phyloP scores from a whole-genome alignment of 1,140 invertebrate genomes.

The Temnothorax curvispinosus region DNA sequence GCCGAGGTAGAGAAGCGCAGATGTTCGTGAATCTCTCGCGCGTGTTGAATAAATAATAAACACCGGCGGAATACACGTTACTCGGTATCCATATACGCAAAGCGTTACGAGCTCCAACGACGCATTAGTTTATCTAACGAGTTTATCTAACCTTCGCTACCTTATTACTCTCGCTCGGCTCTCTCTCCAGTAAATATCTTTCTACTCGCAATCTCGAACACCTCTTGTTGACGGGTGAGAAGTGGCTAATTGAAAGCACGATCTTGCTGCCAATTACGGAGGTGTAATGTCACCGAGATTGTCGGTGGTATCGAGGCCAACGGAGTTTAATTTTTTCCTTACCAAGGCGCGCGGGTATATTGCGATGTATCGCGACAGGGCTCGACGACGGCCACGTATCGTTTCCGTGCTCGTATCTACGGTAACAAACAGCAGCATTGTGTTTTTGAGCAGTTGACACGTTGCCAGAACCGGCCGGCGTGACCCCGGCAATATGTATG shows the following conservation, averaged over 20 bases:
- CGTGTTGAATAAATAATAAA: conserved; percentile 39
- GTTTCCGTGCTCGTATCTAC: not conserved
- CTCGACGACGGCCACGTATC: not conserved
- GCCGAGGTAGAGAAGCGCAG: conserved; percentile 1
- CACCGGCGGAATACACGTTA: not conserved
- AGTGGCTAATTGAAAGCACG: not conserved
- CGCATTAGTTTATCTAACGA: not conserved
- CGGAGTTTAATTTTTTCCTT: conserved; percentile 33
- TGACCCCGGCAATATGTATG: conserved; percentile 23
- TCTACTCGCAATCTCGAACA: not conserved
- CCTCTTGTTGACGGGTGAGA: not conserved
- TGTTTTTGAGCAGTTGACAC: conserved; percentile 68
- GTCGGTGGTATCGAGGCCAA: conserved; percentile 8
- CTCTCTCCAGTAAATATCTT: too few relatives aligned
- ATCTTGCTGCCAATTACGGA: not conserved
- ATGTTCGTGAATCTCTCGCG: conserved; percentile 19
- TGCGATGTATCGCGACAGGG: not conserved
- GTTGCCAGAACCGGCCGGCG: conserved; percentile 35
- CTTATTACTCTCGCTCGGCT: not conserved
- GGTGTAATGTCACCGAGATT: not conserved
- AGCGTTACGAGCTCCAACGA: not conserved
- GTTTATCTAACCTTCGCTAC: not conserved
- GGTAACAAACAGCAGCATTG: conserved; percentile 40
- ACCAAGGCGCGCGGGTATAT: not conserved
- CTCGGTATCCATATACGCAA: not conserved